These are phyloP conservation scores for Cololabis saira DNA, from an alignment of 2,113 vertebrate genomes.

Conservation along the genomic window DNA sequence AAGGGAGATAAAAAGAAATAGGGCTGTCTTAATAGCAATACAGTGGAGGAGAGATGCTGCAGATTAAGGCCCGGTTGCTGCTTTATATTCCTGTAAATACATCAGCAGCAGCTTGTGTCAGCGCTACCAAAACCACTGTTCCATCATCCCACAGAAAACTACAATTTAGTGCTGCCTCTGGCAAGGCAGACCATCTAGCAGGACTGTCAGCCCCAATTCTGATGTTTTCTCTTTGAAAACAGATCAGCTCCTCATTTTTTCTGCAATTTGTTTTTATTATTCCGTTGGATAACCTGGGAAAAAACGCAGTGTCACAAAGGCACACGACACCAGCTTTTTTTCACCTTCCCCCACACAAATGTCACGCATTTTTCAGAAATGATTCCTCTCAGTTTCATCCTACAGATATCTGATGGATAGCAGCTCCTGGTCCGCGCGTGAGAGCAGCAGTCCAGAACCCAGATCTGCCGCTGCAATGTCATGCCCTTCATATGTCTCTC, in stretches of 20 bases:
- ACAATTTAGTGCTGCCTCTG: conserved; percentile 49
- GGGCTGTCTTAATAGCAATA: conserved; percentile 76
- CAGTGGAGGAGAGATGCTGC: conserved; percentile 71
- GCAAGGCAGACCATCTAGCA: conserved; percentile 40
- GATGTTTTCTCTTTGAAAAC: conserved; percentile 4
- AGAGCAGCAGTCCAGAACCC: conserved; percentile 35
- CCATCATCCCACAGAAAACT: conserved; percentile 73
- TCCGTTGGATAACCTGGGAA: conserved; percentile 2
- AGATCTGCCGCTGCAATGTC: conserved; percentile 58
- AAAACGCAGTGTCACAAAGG: neutral
- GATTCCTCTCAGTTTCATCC: conserved; percentile 5
- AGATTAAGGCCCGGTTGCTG: conserved; percentile 71
- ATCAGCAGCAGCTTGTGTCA: conserved; percentile 76
- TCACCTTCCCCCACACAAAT: conserved; percentile 1
- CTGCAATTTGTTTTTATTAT: conserved; percentile 3
- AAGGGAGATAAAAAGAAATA: conserved; percentile 78
- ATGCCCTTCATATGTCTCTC: conserved; percentile 74
- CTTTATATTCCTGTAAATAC: conserved; percentile 79
- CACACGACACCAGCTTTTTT: neutral
- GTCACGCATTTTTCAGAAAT: conserved; percentile 5
- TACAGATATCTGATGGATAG: conserved; percentile 11
- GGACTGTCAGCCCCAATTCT: conserved; percentile 38
- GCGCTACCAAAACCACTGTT: conserved; percentile 61
- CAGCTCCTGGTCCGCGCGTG: conserved; percentile 28
- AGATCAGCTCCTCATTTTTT: conserved; percentile 28